Evolutionary conservation across 2,797 vertebrate genomes (phyloP).

Genomic region (Ctenopoma kingsleyae): DNA sequence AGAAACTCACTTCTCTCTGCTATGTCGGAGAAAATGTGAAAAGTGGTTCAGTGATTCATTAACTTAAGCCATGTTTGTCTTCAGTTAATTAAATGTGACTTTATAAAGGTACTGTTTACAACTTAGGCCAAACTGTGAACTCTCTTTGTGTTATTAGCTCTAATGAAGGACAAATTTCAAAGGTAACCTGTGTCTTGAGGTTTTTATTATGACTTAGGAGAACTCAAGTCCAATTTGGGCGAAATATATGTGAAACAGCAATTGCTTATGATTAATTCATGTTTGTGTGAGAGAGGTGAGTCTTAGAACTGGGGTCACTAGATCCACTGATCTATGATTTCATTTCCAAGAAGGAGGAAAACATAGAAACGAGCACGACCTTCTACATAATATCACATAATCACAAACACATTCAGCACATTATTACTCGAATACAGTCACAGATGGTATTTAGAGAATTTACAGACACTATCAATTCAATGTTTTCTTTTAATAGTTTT

Average conservation of each 20-base stretch:
- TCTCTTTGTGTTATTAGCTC: no score
- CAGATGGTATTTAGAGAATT: no score
- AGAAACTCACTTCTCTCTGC: constrained; percentile 8
- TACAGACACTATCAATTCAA: no score
- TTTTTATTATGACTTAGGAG: no score
- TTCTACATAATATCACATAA: not conserved
- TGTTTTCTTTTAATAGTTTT: no score
- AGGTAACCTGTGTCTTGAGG: no score
- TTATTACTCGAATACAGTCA: not conserved
- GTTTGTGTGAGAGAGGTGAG: not conserved
- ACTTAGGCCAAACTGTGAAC: no score
- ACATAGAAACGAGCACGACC: not conserved
- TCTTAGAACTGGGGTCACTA: not conserved
- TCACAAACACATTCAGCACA: not conserved
- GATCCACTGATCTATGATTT: not conserved
- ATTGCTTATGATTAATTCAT: not conserved
- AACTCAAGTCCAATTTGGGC: no score
- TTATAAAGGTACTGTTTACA: no score
- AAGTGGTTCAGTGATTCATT: not conserved
- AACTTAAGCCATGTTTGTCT: not conserved
- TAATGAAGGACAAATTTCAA: no score
- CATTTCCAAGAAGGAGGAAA: not conserved
- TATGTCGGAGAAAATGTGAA: not conserved
- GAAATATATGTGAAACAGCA: no score
- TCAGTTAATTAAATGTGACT: not conserved